Evolutionary conservation across 2,113 vertebrate genomes (phyloP).

Genomic region (Zosterops japonicus): DNA sequence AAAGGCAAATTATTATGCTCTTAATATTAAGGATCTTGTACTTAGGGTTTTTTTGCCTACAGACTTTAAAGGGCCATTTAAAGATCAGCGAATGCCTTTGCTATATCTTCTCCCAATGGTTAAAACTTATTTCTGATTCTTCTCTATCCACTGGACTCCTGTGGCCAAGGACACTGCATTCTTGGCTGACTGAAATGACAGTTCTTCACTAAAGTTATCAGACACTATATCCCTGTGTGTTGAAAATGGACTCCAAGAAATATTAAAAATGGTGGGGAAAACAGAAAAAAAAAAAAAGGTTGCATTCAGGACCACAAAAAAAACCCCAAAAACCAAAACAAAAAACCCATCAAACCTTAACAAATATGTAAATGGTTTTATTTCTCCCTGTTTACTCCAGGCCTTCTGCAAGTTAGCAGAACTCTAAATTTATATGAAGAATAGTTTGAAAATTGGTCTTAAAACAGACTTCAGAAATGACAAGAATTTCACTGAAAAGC

Average conservation of each 20-base stretch:
- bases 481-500: conserved; percentile 1
- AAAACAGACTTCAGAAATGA: conserved; percentile 23
- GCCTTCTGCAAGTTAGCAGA: background rate
- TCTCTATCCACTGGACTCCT: background rate
- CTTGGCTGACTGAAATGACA: background rate
- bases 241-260: background rate
- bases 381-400: background rate
- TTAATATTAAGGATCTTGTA: background rate
- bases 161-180: background rate
- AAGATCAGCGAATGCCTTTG: background rate
- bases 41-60: background rate
- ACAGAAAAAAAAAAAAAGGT: background rate
- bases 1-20: background rate
- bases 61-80: background rate
- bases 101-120: background rate
- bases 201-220: background rate
- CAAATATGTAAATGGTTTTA: background rate
- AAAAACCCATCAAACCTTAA: background rate
- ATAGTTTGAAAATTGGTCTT: conserved; percentile 26
- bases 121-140: background rate
- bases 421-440: background rate
- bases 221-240: background rate
- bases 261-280: background rate
- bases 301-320: background rate
- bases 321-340: background rate